These are phyloP conservation scores for Lagodon rhomboides DNA, from an alignment of 2,797 vertebrate species.

Conservation along the genomic window DNA sequence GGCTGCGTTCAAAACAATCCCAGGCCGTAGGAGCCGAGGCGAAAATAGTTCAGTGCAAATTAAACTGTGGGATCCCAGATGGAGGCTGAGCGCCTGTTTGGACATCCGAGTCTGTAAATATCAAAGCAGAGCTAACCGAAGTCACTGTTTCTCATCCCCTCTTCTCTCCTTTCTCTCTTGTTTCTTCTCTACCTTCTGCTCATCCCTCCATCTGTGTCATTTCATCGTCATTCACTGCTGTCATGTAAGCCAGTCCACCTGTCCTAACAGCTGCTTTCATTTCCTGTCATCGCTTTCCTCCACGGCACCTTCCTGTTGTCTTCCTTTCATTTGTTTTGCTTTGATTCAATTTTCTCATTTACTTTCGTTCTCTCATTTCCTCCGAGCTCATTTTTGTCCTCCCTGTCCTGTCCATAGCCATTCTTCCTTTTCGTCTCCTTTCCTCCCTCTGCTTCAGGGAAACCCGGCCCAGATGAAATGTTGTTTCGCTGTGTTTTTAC, in stretches of 20 bases:
- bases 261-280: constrained; percentile 15
- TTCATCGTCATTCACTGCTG: not conserved
- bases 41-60: constrained; percentile 40
- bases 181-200: not conserved
- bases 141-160: constrained; percentile 1
- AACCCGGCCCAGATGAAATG: constrained; percentile 25
- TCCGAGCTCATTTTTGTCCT: not conserved
- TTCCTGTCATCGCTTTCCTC: not conserved
- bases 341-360: not conserved
- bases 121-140: constrained; percentile 14
- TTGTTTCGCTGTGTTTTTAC: constrained; percentile 49
- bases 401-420: not conserved
- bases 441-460: constrained; percentile 10
- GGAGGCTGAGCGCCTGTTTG: constrained; percentile 32
- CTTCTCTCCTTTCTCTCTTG: not conserved
- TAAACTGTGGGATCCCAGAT: constrained; percentile 30
- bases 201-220: constrained; percentile 13
- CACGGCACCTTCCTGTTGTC: too few species aligned
- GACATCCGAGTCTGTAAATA: constrained; percentile 55
- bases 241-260: not conserved
- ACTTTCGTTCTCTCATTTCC: not conserved
- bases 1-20: constrained; percentile 24
- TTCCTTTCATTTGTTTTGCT: not conserved
- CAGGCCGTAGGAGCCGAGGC: constrained; percentile 11
- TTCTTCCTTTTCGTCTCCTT: not conserved